A percentile compares a stretch with the other conserved stretches of the same genome.
These are phyloP conservation scores for Priocnemis perturbator DNA, from an alignment of 2,888 invertebrate genomes.

Conservation along the genomic window DNA sequence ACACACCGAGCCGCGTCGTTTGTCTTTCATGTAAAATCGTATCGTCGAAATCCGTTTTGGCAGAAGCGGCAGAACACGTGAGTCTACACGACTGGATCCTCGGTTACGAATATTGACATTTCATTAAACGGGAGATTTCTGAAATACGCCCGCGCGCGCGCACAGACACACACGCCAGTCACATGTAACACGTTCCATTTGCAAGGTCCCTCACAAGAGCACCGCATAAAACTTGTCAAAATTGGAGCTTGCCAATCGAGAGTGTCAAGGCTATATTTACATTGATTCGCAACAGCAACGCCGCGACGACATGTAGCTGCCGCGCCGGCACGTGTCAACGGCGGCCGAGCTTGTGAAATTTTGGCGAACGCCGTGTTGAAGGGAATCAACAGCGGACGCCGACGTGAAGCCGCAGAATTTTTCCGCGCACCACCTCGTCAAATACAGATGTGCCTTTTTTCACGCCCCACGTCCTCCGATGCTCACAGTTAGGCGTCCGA, in stretches of 20 bases:
- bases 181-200: constrained; percentile 16
- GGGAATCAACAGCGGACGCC: not conserved
- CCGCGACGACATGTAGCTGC: not conserved
- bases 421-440: not conserved
- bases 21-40: constrained; percentile 49
- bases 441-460: not conserved
- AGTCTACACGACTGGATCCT: constrained; percentile 52
- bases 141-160: too few relatives aligned
- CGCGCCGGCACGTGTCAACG: not conserved
- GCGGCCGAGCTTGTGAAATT: not conserved
- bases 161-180: too few relatives aligned
- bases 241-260: not conserved
- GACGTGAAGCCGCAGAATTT: not conserved
- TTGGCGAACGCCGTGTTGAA: not conserved
- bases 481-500: too few relatives aligned
- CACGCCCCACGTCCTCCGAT: not conserved
- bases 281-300: not conserved
- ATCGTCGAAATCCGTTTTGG: constrained; percentile 33
- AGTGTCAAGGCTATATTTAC: constrained; percentile 1
- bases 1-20: constrained; percentile 34
- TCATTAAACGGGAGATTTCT: constrained; percentile 55
- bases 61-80: constrained; percentile 39
- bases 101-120: constrained; percentile 55
- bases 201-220: not conserved
- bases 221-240: constrained; percentile 1